These are phyloP conservation scores for Calidris pugnax DNA, from an alignment of 2,113 vertebrate genomes.

Conservation along the genomic window DNA sequence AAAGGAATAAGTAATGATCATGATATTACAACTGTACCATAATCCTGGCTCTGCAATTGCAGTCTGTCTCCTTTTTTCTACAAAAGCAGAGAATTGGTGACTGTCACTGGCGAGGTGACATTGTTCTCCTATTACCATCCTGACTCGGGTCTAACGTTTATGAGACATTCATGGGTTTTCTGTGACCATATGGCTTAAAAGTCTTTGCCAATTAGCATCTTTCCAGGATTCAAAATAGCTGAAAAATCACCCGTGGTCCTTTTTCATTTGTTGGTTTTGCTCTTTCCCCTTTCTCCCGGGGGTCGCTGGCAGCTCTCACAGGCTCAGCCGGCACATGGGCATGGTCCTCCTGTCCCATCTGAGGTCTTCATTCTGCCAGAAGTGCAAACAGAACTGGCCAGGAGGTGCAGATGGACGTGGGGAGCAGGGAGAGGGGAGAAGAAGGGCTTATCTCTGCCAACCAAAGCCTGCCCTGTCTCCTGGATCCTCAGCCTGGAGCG, in stretches of 20 bases:
- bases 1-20: conserved; percentile 31
- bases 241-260: neutral
- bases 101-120: neutral
- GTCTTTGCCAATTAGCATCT: neutral
- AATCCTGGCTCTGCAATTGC: neutral
- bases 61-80: neutral
- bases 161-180: neutral
- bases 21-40: neutral
- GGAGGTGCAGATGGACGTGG: neutral
- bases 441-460: neutral
- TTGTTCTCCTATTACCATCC: neutral
- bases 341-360: neutral
- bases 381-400: neutral
- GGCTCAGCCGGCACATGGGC: neutral
- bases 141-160: neutral
- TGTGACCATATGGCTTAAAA: neutral
- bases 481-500: neutral
- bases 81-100: neutral
- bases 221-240: neutral
- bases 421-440: too few relatives aligned
- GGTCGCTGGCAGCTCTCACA: neutral
- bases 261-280: neutral
- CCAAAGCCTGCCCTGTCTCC: neutral
- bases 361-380: neutral
- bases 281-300: neutral